These are phyloP conservation scores for Ophiothrix spiculata DNA, from an alignment of 35 echinoderm and acorn worm genomes.

Conservation along the genomic window DNA sequence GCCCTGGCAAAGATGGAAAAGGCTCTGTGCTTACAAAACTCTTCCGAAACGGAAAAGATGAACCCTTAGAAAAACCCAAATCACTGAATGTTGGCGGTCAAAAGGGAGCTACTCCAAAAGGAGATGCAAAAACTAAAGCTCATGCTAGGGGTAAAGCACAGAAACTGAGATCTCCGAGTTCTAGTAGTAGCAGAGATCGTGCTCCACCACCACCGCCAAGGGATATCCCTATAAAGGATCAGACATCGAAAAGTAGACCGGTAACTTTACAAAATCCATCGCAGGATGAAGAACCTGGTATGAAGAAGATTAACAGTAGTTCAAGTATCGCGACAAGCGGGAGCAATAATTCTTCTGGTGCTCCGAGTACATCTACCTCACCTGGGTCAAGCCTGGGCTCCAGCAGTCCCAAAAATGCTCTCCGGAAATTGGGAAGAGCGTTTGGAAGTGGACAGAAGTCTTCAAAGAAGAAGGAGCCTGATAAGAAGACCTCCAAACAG, in stretches of 20 bases:
- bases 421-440: conserved; percentile 70
- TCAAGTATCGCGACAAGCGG: conserved; percentile 31
- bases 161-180: not conserved
- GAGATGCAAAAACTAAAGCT: not conserved
- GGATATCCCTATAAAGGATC: not conserved
- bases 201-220: not conserved
- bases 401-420: conserved; percentile 60
- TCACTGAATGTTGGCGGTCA: not conserved
- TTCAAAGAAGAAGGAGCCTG: conserved; percentile 33
- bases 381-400: conserved; percentile 46
- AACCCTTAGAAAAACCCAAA: not conserved
- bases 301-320: conserved; percentile 38
- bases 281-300: not conserved
- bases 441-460: conserved; percentile 61
- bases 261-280: not conserved
- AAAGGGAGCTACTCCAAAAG: conserved; percentile 1
- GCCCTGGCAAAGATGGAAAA: conserved; percentile 34
- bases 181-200: not conserved
- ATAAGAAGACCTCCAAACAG: not conserved
- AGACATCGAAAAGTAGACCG: not conserved
- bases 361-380: conserved; percentile 22
- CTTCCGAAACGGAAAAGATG: not conserved
- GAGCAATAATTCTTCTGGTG: conserved; percentile 6
- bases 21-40: conserved; percentile 80
- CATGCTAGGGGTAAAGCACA: not conserved